Evolutionary conservation across 2,888 invertebrate genomes (phyloP).

Genomic region (Drosophila flavopinicola): DNA sequence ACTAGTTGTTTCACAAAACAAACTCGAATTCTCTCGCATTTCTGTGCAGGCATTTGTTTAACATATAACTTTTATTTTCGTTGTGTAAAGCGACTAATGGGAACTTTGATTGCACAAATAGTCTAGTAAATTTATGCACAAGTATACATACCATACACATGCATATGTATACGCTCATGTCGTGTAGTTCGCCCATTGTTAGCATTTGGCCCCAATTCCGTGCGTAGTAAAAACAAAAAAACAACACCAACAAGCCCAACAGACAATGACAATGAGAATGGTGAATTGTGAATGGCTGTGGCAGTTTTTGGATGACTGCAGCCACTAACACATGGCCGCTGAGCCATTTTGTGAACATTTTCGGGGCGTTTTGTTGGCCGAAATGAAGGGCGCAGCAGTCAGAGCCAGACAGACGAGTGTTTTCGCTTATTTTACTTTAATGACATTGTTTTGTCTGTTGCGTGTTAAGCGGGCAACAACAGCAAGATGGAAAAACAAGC

Average conservation of each 20-base stretch:
- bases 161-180: conserved; percentile 11
- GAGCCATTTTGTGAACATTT: conserved; percentile 55
- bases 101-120: conserved; percentile 67
- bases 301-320: conserved; percentile 71
- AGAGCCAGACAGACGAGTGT: conserved; percentile 13
- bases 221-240: conserved; percentile 11
- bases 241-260: conserved; percentile 12
- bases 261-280: conserved; percentile 36
- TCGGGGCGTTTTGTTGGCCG: conserved; percentile 28
- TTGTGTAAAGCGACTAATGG: conserved; percentile 46
- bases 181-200: conserved; percentile 28
- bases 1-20: conserved; percentile 7
- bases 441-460: conserved; percentile 61
- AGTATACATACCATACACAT: background rate
- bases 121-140: conserved; percentile 9
- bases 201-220: conserved; percentile 18
- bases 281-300: conserved; percentile 54
- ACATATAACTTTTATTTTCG: conserved; percentile 26
- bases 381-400: conserved; percentile 17
- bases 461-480: conserved; percentile 34
- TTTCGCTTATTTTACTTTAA: conserved; percentile 67
- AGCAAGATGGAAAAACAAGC: conserved; percentile 5
- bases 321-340: conserved; percentile 47
- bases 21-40: conserved; percentile 6
- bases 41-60: conserved; percentile 10